Conservation (phyloP, 2,888 invertebrate species). For the Papilio elwesi region DNA sequence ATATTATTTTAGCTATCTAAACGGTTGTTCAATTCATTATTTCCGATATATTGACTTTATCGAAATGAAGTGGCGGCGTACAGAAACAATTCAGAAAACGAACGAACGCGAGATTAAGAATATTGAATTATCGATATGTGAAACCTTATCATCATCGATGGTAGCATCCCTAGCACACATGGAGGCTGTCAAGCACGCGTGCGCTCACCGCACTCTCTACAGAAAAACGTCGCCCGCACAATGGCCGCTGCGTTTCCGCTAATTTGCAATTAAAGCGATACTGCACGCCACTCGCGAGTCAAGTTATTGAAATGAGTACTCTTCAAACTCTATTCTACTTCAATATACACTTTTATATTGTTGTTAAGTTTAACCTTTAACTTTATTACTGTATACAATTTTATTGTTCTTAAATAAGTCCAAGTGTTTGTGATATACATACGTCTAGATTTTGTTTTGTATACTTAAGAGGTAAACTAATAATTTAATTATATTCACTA, state of each 20-base stretch:
- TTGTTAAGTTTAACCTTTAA: slow-evolving; percentile 3
- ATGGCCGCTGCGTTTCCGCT: slow-evolving; percentile 35
- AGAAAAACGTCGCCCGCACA: slow-evolving; percentile 27
- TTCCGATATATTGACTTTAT: too few relatives aligned
- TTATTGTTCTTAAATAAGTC: too few relatives aligned
- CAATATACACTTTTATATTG: neutral
- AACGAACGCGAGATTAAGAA: too few relatives aligned
- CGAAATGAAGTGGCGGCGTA: too few relatives aligned
- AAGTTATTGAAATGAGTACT: slow-evolving; percentile 16
- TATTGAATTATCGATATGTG: neutral
- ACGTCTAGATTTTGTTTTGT: too few relatives aligned
- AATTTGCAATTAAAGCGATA: slow-evolving; percentile 38
- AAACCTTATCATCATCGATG: neutral
- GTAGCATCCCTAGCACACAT: neutral
- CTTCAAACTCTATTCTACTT: neutral
- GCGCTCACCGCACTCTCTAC: slow-evolving; percentile 22
- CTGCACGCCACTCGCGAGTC: slow-evolving; percentile 8
- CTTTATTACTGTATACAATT: neutral
- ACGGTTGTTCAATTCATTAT: too few relatives aligned
- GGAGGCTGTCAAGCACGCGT: slow-evolving; percentile 19
- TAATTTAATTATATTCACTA: too few relatives aligned
- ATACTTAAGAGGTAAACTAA: too few relatives aligned
- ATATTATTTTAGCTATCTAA: too few relatives aligned
- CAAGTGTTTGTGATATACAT: too few relatives aligned
- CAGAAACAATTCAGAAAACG: too few relatives aligned